Percentiles rank a stretch among this genome's conserved stretches.
phyloP scores from a whole-genome alignment of 2,888 invertebrate genomes.

The Catocala nupta region DNA sequence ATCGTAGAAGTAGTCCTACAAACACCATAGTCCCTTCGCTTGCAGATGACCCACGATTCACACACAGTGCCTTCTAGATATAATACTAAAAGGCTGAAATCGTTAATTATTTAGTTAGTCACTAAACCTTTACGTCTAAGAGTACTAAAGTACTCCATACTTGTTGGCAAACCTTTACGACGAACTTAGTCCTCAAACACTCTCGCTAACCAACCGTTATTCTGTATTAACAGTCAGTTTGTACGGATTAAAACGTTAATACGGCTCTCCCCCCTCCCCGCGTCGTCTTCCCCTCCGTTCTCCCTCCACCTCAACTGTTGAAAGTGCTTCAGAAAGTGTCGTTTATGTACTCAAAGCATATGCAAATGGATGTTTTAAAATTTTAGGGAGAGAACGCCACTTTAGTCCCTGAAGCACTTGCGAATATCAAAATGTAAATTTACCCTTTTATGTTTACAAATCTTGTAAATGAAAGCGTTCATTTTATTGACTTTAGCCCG shows the following conservation, averaged over 20 bases:
- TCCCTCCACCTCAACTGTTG: constrained; percentile 48
- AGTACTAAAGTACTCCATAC: too few relatives aligned
- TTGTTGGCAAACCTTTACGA: too few relatives aligned
- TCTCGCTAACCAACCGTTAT: too few relatives aligned
- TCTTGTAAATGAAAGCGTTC: constrained; percentile 86
- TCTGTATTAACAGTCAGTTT: constrained; percentile 30
- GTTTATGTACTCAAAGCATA: constrained; percentile 87
- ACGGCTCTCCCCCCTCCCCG: constrained; percentile 42
- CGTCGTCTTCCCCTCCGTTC: constrained; percentile 39
- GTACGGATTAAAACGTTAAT: constrained; percentile 47
- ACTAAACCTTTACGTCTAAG: too few relatives aligned
- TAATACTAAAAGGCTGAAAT: too few relatives aligned
- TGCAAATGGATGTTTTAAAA: constrained; percentile 87
- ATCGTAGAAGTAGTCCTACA: too few relatives aligned
- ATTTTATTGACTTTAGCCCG: constrained; percentile 80
- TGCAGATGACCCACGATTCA: too few relatives aligned
- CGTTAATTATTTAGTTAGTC: too few relatives aligned
- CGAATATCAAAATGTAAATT: constrained; percentile 87
- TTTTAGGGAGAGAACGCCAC: constrained; percentile 85
- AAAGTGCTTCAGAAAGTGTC: constrained; percentile 85
- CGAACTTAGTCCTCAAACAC: too few relatives aligned
- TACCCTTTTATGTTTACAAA: constrained; percentile 87
- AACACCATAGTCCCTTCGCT: too few relatives aligned
- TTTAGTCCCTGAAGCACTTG: constrained; percentile 85
- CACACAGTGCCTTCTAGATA: too few relatives aligned